These are phyloP conservation scores for Parazoanthus swiftii DNA, from an alignment of 92 coral and sea anemone species.

Conservation along the genomic window DNA sequence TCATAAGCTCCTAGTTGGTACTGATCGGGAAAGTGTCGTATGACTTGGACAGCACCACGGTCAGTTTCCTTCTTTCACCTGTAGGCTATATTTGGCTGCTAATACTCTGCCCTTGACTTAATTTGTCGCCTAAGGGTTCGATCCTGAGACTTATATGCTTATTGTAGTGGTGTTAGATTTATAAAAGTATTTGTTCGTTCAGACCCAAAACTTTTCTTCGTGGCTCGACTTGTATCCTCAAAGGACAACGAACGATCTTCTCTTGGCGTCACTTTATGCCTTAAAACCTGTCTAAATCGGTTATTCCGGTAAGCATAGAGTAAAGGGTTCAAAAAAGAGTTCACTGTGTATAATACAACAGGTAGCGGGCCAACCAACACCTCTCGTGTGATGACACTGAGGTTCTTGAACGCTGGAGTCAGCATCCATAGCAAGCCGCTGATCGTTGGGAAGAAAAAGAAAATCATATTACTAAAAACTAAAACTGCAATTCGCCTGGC, in stretches of 20 bases:
- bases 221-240: not conserved
- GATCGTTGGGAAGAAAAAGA: slow-evolving; percentile 67
- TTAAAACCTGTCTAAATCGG: slow-evolving; percentile 62
- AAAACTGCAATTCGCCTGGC: slow-evolving; percentile 72
- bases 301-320: slow-evolving; percentile 78
- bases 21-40: too few species aligned
- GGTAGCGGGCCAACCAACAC: slow-evolving; percentile 76
- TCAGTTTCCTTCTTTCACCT: too few species aligned
- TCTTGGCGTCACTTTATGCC: slow-evolving; percentile 14
- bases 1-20: too few species aligned
- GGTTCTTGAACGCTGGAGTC: slow-evolving; percentile 54
- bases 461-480: slow-evolving; percentile 65
- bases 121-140: too few species aligned
- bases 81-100: too few species aligned
- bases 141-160: not conserved
- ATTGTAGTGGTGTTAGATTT: not conserved
- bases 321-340: slow-evolving; percentile 74
- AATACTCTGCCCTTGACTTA: too few species aligned
- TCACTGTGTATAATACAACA: slow-evolving; percentile 64
- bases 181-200: not conserved
- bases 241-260: not conserved
- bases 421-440: slow-evolving; percentile 69
- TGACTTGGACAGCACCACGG: too few species aligned
- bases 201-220: not conserved
- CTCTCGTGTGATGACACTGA: slow-evolving; percentile 60